Percentiles rank a stretch among this genome's conserved stretches.
These are phyloP conservation scores for Drosophila borborema DNA, from an alignment of 2,888 invertebrate species.

Conservation along the genomic window DNA sequence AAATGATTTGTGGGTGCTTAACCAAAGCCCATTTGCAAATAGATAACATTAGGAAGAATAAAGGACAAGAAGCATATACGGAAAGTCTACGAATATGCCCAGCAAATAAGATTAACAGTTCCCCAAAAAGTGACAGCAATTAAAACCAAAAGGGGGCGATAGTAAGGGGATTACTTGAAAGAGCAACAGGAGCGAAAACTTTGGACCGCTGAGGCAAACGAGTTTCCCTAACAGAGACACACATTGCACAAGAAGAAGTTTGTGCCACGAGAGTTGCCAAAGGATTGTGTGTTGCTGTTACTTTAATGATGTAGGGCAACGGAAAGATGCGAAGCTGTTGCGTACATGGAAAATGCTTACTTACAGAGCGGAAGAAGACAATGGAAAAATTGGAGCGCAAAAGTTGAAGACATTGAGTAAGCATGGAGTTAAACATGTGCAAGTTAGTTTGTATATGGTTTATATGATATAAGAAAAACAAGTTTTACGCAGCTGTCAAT, in stretches of 20 bases:
- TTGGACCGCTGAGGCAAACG: not conserved
- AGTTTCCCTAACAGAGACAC: not conserved
- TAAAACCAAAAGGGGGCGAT: slow-evolving; percentile 2
- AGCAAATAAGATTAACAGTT: slow-evolving; percentile 11
- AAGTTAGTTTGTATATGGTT: no score
- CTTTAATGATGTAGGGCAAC: not conserved
- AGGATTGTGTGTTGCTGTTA: not conserved
- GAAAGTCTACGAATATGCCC: not conserved
- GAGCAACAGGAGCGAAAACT: not conserved
- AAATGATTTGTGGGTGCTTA: slow-evolving; percentile 31
- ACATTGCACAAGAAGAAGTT: not conserved
- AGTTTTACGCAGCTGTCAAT: no score
- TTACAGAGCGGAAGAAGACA: not conserved
- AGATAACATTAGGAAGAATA: slow-evolving; percentile 22
- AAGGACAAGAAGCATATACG: not conserved
- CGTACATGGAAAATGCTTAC: not conserved
- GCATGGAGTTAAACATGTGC: not conserved
- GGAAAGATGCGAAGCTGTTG: not conserved
- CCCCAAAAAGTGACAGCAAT: slow-evolving; percentile 10
- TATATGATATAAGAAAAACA: no score
- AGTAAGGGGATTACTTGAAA: not conserved
- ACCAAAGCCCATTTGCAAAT: slow-evolving; percentile 38
- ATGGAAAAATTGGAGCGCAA: not conserved
- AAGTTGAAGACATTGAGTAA: not conserved
- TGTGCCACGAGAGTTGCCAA: not conserved